phyloP scores from a whole-genome alignment of 1,140 invertebrate species.

The Drusus annulatus region DNA sequence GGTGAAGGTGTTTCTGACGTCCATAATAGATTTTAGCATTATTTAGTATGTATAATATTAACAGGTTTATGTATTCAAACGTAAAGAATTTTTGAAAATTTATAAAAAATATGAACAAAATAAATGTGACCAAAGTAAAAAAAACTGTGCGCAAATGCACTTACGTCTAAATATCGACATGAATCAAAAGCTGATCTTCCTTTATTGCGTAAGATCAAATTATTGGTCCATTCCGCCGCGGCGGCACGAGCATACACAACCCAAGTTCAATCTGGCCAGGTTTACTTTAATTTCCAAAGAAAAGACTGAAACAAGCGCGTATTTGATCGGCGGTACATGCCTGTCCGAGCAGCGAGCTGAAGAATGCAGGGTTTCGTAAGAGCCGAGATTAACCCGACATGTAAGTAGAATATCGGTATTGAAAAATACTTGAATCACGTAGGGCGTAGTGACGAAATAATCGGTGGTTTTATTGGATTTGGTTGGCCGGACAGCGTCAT shows the following conservation, averaged over 20 bases:
- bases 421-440: neutral
- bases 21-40: too few relatives aligned
- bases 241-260: too few relatives aligned
- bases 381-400: too few relatives aligned
- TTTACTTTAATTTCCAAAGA: too few relatives aligned
- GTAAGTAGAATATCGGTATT: neutral
- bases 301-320: too few relatives aligned
- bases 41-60: too few relatives aligned
- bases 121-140: neutral
- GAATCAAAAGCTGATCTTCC: constrained; percentile 3
- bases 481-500: neutral
- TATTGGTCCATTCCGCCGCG: neutral
- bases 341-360: neutral
- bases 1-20: too few relatives aligned
- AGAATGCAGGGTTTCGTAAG: too few relatives aligned
- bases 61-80: too few relatives aligned
- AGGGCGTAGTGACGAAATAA: neutral
- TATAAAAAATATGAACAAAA: neutral
- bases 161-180: constrained; percentile 4
- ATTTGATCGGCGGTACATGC: neutral
- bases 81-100: too few relatives aligned
- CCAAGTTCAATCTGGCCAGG: too few relatives aligned
- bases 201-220: constrained; percentile 22
- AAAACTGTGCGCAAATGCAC: neutral
- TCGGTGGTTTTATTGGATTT: neutral